Evolutionary conservation across 2,113 vertebrate species (phyloP).

Genomic region (Apeltes quadracus): DNA sequence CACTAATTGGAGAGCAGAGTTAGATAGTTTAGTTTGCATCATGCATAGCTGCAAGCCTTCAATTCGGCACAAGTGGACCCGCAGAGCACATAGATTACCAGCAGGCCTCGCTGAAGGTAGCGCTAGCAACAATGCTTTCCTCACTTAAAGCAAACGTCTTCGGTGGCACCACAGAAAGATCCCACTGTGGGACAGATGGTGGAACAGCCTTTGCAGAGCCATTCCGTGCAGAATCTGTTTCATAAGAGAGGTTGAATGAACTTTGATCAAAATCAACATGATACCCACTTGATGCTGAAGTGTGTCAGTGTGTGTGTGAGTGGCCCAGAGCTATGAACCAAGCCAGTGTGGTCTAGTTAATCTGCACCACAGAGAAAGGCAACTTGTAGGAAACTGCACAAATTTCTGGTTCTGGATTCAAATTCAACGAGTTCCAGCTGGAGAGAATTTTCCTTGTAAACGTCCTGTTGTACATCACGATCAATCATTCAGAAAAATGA

Average conservation of each 20-base stretch:
- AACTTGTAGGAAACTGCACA: background rate
- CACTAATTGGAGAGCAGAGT: background rate
- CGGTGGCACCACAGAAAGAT: constrained; percentile 17
- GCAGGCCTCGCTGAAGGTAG: constrained; percentile 2
- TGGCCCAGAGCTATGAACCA: background rate
- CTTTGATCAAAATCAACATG: constrained; percentile 14
- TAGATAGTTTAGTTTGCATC: constrained; percentile 9
- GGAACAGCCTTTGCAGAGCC: constrained; percentile 28
- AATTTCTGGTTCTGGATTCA: background rate
- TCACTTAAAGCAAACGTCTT: constrained; percentile 21
- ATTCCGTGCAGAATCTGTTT: constrained; percentile 9
- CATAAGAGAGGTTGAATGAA: constrained; percentile 14
- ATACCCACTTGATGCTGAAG: background rate
- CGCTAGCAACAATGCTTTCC: constrained; percentile 16
- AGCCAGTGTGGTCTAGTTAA: background rate
- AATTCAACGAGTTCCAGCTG: background rate
- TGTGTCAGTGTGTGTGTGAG: background rate
- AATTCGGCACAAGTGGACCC: constrained; percentile 28
- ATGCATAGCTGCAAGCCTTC: background rate
- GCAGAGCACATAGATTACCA: constrained; percentile 21
- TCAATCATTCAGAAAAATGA: too few relatives aligned
- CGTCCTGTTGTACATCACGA: background rate
- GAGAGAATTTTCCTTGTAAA: background rate
- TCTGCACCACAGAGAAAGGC: background rate
- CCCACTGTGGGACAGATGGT: constrained; percentile 36